Evolutionary conservation across 2,888 invertebrate genomes (phyloP), one percentile per base, ranked within the genome.

Genomic region (Perizoma flavofasciatum): DNA sequence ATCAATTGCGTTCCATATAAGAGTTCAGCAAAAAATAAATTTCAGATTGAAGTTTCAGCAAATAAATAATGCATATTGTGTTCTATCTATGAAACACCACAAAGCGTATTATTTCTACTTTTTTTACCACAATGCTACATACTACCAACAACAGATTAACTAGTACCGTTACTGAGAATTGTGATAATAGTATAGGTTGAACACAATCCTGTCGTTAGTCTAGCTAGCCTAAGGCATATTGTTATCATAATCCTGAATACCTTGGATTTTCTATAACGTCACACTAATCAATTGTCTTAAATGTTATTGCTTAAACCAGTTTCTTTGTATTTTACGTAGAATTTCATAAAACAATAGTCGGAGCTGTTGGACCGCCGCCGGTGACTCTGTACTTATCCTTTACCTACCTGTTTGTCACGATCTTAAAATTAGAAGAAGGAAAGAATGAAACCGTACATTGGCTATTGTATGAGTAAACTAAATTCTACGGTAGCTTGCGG

Each of bases 221-320:
- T 49, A 48, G 33, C 7, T 5, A 37, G 39, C 34, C 39, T 45
- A 34, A 53, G n/a, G 43, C 53, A 53, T 59, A 59, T 65, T 70
- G 64, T 76, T 69, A 67, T 69, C 71, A 67, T 74, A 77, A 75
- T 75, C 70, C 73, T 73, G 70, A 69, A 67, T 66, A 73, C 72
- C 70, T 73, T 73, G 73, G 71, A 66, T 67, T 78, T 75, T 79
- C 74, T 73, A 67, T 57, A 63, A 55, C 68, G 69, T 69, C 65
- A 63, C 60, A 53, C 22, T 22, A 22, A 22, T 32, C 65, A 60
- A 71, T 78, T 73, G 70, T 73, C 65, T 58, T 61, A 66, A 41
- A 59, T 52, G 56, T 61, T 67, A 61, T 63, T 69, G 63, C 63
- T 63, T 62, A 53, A 65, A 65, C 67, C 60, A 63, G 72, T 70